phyloP scores from a whole-genome alignment of 2,797 vertebrate genomes.

The Rallus crepitans region DNA sequence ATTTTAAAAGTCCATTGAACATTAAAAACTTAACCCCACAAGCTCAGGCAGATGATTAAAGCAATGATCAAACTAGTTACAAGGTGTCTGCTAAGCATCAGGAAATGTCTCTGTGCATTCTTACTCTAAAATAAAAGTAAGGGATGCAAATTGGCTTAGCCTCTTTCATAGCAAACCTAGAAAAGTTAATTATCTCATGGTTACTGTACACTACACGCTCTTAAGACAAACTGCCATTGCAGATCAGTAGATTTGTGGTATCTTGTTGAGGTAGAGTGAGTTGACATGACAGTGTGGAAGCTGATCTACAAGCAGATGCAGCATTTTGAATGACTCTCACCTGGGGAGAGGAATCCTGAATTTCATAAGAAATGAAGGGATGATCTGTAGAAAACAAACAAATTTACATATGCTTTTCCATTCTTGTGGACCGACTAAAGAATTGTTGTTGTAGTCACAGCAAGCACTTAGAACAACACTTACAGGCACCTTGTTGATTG shows the following conservation, averaged over 20 bases:
- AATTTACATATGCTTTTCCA: background rate
- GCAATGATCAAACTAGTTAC: background rate
- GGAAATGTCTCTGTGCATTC: accelerated
- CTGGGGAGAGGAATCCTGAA: background rate
- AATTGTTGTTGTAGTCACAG: background rate
- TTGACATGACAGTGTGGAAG: background rate
- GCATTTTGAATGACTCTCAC: background rate
- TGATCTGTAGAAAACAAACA: background rate
- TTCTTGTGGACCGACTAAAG: background rate
- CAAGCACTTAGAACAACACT: background rate
- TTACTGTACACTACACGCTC: background rate
- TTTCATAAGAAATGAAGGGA: background rate
- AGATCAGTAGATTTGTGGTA: background rate
- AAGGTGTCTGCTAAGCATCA: background rate
- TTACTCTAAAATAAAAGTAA: background rate
- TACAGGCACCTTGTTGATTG: background rate
- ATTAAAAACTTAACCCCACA: background rate
- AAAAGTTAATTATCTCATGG: background rate
- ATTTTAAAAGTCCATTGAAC: background rate
- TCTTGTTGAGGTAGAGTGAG: background rate
- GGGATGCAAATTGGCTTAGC: background rate
- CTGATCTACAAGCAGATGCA: background rate
- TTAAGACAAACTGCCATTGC: background rate
- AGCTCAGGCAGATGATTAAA: background rate
- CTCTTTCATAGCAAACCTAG: background rate